These are phyloP conservation scores for Cyprinodon brontotheroides DNA, from an alignment of 2,113 vertebrate species.

Conservation along the genomic window DNA sequence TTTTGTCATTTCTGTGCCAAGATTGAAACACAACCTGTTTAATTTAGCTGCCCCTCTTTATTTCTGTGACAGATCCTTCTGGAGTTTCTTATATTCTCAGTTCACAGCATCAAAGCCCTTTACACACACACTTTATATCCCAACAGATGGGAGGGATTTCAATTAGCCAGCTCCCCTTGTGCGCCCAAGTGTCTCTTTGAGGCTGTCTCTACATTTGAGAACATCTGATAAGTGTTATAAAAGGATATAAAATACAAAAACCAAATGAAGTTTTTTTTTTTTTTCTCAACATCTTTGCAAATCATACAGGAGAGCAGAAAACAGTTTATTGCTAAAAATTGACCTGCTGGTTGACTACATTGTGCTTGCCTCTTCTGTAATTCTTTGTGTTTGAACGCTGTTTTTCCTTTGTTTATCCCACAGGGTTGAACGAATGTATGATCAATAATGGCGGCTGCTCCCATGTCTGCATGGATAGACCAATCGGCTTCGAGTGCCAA, in stretches of 20 bases:
- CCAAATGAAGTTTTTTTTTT: slow-evolving; percentile 3
- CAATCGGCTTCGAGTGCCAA: slow-evolving; percentile 92
- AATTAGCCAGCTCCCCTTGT: slow-evolving; percentile 10
- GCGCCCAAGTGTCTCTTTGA: slow-evolving; percentile 28
- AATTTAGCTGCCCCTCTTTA: slow-evolving; percentile 24
- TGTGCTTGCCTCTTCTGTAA: background rate
- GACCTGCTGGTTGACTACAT: background rate
- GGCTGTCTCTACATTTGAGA: slow-evolving; percentile 22
- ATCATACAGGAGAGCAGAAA: background rate
- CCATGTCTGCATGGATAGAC: slow-evolving; percentile 92
- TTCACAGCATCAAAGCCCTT: slow-evolving; percentile 32
- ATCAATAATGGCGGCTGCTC: slow-evolving; percentile 96
- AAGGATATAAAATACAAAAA: slow-evolving; percentile 13
- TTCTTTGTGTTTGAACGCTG: slow-evolving; percentile 18
- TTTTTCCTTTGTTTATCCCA: slow-evolving; percentile 36
- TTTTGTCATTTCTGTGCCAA: slow-evolving; percentile 23
- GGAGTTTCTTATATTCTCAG: slow-evolving; percentile 30
- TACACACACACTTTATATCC: slow-evolving; percentile 38
- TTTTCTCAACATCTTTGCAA: background rate
- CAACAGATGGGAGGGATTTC: slow-evolving; percentile 17
- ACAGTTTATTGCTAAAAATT: background rate
- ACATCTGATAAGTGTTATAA: slow-evolving; percentile 34
- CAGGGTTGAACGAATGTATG: slow-evolving; percentile 84
- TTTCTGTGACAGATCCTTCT: slow-evolving; percentile 21
- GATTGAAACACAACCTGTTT: slow-evolving; percentile 10